These are phyloP conservation scores for Hypothenemus hampei DNA, from an alignment of 1,140 invertebrate species.

Conservation along the genomic window DNA sequence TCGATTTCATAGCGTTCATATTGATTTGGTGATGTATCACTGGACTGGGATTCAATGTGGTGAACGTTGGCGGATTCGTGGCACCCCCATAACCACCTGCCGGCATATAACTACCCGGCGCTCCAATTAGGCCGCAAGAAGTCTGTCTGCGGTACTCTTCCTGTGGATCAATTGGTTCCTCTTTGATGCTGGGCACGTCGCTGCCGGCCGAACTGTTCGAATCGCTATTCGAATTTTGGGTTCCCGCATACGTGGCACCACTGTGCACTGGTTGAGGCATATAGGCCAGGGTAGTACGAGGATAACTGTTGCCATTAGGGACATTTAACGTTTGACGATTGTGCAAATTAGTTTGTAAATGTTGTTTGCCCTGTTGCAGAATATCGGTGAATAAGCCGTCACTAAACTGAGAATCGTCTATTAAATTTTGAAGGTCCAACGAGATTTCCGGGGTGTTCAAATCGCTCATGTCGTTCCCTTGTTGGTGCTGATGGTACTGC, in stretches of 20 bases:
- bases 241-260: slow-evolving; percentile 62
- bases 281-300: slow-evolving; percentile 70
- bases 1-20: slow-evolving; percentile 43
- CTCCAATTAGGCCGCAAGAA: slow-evolving; percentile 46
- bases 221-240: slow-evolving; percentile 42
- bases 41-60: slow-evolving; percentile 63
- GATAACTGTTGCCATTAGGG: slow-evolving; percentile 48
- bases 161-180: slow-evolving; percentile 73
- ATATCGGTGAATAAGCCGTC: slow-evolving; percentile 79
- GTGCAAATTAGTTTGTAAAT: slow-evolving; percentile 48
- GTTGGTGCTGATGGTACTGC: slow-evolving; percentile 68
- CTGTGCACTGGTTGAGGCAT: slow-evolving; percentile 88
- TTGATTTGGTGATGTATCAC: slow-evolving; percentile 50
- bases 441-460: slow-evolving; percentile 85
- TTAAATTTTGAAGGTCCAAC: slow-evolving; percentile 80
- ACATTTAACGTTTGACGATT: slow-evolving; percentile 46
- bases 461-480: slow-evolving; percentile 73
- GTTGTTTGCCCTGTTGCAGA: slow-evolving; percentile 54
- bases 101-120: slow-evolving; percentile 42
- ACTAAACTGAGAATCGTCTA: slow-evolving; percentile 80
- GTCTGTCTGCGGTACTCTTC: slow-evolving; percentile 59
- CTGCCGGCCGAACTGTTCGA: slow-evolving; percentile 55
- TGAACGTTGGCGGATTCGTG: slow-evolving; percentile 55
- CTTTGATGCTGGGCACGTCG: slow-evolving; percentile 67
- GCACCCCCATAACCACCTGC: slow-evolving; percentile 44